Percentiles rank a stretch among this genome's conserved stretches.
Conservation (phyloP, 2,797 vertebrate species). For the Heterohyrax brucei region DNA sequence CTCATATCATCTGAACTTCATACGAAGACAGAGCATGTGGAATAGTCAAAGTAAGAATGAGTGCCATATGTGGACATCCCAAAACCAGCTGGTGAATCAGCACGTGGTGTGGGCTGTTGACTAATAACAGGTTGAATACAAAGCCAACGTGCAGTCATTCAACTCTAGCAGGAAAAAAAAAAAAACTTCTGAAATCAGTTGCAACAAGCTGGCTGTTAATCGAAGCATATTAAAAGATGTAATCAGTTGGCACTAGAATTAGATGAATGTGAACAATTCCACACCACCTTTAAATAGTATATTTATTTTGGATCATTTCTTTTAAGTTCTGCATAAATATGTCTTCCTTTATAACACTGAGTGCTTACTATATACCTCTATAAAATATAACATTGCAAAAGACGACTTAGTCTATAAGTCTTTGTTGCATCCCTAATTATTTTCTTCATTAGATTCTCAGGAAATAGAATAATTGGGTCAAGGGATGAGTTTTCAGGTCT, state of each 20-base stretch:
- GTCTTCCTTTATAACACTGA: slow-evolving; percentile 22
- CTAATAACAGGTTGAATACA: not conserved
- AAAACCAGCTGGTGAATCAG: slow-evolving; percentile 25
- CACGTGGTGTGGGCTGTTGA: not conserved
- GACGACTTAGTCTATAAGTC: slow-evolving; percentile 49
- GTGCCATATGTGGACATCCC: not conserved
- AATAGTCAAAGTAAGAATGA: not conserved
- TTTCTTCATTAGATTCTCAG: slow-evolving; percentile 69
- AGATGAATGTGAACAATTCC: slow-evolving; percentile 68
- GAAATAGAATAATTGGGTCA: slow-evolving; percentile 49
- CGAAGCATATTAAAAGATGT: slow-evolving; percentile 58
- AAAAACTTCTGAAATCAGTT: slow-evolving; percentile 19
- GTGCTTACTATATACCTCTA: slow-evolving; percentile 9
- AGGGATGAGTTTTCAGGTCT: slow-evolving; percentile 51
- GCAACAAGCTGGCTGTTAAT: not conserved
- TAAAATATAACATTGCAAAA: slow-evolving; percentile 10
- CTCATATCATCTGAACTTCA: not conserved
- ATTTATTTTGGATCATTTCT: slow-evolving; percentile 68
- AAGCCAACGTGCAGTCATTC: not conserved
- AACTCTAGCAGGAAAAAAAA: slow-evolving; percentile 29
- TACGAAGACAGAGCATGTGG: not conserved
- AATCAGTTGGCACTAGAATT: slow-evolving; percentile 50
- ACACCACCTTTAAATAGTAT: slow-evolving; percentile 68
- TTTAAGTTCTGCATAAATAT: slow-evolving; percentile 9
- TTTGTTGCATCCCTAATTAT: slow-evolving; percentile 21